Evolutionary conservation across 2,113 vertebrate species (phyloP).

Genomic region (Nibea coibor): DNA sequence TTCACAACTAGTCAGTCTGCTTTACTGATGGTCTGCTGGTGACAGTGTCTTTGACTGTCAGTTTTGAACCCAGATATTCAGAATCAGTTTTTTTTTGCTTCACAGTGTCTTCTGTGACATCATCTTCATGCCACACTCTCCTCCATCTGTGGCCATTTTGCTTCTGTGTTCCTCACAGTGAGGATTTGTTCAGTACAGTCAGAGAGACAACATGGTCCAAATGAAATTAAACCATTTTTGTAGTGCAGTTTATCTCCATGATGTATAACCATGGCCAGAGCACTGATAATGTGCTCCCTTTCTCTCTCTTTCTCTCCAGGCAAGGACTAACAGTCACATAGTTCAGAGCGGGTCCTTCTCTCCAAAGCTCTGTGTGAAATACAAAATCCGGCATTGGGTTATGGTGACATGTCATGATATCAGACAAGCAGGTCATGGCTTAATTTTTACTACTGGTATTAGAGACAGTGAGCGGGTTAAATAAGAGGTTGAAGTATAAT

Average conservation of each 20-base stretch:
- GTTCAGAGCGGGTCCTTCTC: slow-evolving; percentile 29
- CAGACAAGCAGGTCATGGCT: slow-evolving; percentile 49
- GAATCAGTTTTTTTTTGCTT: slow-evolving; percentile 44
- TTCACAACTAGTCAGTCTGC: slow-evolving; percentile 25
- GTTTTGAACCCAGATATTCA: slow-evolving; percentile 20
- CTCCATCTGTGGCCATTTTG: slow-evolving; percentile 12
- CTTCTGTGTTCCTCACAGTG: slow-evolving; percentile 1
- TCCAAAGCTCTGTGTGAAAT: slow-evolving; percentile 23
- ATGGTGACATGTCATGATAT: slow-evolving; percentile 37
- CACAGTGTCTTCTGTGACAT: slow-evolving; percentile 67
- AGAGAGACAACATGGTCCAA: slow-evolving; percentile 41
- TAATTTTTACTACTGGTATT: slow-evolving; percentile 29
- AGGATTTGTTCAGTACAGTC: slow-evolving; percentile 23
- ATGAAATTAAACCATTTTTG: slow-evolving; percentile 39
- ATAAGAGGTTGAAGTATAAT: slow-evolving; percentile 29
- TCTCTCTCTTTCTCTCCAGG: slow-evolving; percentile 28
- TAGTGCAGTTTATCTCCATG: slow-evolving; percentile 48
- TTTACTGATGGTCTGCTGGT: slow-evolving; percentile 44
- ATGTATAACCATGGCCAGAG: slow-evolving; percentile 32
- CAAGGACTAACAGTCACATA: slow-evolving; percentile 27
- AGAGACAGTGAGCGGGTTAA: slow-evolving; percentile 33
- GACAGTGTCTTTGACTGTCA: slow-evolving; percentile 58
- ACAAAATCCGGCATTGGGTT: slow-evolving; percentile 33
- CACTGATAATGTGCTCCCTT: slow-evolving; percentile 39
- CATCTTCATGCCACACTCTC: slow-evolving; percentile 15